These are phyloP conservation scores for Panurus biarmicus DNA, from an alignment of 2,113 vertebrate species.

Conservation along the genomic window DNA sequence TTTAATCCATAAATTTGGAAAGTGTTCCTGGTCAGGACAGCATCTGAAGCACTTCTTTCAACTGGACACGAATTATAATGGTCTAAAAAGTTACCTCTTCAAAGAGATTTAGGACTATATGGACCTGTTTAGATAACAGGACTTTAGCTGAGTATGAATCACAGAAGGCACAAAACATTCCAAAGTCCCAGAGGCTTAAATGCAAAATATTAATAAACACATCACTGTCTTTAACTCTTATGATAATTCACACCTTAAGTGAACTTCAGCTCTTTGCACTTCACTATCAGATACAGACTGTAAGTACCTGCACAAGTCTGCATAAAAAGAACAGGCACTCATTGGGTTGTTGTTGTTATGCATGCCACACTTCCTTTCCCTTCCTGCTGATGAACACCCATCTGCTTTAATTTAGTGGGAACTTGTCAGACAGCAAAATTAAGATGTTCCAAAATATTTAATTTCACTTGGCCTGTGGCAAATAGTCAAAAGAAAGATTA, in stretches of 20 bases:
- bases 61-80: neutral
- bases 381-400: neutral
- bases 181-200: neutral
- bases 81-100: neutral
- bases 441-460: neutral
- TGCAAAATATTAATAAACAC: neutral
- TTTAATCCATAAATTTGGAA: neutral
- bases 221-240: neutral
- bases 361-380: neutral
- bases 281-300: neutral
- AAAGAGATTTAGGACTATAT: neutral
- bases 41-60: neutral
- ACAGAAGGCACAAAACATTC: neutral
- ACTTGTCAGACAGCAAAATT: neutral
- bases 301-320: neutral
- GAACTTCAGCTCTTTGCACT: neutral
- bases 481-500: neutral
- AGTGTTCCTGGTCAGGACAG: neutral
- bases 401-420: neutral
- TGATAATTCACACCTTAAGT: neutral
- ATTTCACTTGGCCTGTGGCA: neutral
- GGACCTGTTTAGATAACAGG: neutral
- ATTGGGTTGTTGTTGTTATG: neutral
- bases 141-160: neutral
- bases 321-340: neutral